Conservation (phyloP, 2,797 vertebrate genomes). For the Hydrolagus colliei region DNA sequence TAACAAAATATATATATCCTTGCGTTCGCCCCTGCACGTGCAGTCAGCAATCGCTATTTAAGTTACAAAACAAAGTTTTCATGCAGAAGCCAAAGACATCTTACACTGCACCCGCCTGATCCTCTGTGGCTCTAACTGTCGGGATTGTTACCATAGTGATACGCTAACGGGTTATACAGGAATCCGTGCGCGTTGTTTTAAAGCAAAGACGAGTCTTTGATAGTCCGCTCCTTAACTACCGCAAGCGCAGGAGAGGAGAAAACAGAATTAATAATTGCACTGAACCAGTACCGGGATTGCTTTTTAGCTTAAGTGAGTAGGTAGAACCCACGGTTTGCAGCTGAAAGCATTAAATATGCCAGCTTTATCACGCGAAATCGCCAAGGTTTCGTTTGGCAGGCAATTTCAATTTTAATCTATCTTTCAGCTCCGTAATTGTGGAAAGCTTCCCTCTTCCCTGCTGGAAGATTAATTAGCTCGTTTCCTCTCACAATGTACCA, state of each 20-base stretch:
- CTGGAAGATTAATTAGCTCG: slow-evolving; percentile 53
- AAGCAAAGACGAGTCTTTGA: not conserved
- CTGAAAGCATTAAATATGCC: slow-evolving; percentile 44
- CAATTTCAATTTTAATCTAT: slow-evolving; percentile 43
- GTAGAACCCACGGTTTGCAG: not conserved
- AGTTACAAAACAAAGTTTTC: not conserved
- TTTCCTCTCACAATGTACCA: slow-evolving; percentile 48
- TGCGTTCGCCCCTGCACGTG: not conserved
- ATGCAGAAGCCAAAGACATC: not conserved
- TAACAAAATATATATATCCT: not conserved
- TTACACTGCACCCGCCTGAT: not conserved
- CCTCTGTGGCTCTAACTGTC: not conserved
- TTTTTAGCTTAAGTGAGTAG: not conserved
- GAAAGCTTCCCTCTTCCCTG: slow-evolving; percentile 54
- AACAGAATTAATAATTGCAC: not conserved
- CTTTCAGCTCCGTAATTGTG: slow-evolving; percentile 46
- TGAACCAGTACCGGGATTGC: not conserved
- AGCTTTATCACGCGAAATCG: slow-evolving; percentile 40
- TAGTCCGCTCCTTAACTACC: not conserved
- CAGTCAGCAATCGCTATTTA: not conserved
- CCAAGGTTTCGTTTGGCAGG: slow-evolving; percentile 2
- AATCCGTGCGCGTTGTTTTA: not conserved
- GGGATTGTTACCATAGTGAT: not conserved
- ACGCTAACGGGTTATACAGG: not conserved
- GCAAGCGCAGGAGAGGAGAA: slow-evolving; percentile 2